Evolutionary conservation across 2,113 vertebrate genomes (phyloP).

Genomic region (Callocephalon fimbriatum): DNA sequence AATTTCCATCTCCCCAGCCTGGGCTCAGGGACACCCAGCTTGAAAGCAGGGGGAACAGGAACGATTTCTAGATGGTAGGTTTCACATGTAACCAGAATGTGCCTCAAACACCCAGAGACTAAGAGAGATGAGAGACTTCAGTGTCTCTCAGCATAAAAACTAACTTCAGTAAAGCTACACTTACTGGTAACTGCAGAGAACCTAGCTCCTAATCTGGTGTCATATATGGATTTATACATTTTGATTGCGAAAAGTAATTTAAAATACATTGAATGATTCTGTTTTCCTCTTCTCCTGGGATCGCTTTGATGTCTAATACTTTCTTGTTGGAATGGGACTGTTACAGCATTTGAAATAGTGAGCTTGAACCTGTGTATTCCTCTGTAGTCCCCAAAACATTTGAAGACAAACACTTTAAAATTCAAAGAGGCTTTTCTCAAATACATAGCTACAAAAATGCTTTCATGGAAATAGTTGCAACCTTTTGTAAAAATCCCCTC

Average conservation of each 20-base stretch:
- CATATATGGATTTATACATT: neutral
- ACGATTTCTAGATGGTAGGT: neutral
- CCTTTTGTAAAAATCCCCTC: neutral
- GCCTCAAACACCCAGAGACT: neutral
- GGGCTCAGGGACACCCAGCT: neutral
- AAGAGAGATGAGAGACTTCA: neutral
- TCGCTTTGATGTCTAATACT: neutral
- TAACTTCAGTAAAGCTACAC: neutral
- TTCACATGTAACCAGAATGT: neutral
- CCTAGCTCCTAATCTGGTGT: neutral
- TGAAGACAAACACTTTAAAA: neutral
- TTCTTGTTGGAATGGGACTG: neutral
- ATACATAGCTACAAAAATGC: neutral
- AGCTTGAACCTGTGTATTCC: neutral
- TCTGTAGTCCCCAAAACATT: neutral
- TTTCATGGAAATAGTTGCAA: neutral
- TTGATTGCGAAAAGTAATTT: neutral
- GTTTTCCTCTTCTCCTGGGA: neutral
- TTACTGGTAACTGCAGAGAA: neutral
- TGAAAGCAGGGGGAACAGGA: neutral
- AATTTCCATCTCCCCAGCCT: neutral
- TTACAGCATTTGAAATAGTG: neutral
- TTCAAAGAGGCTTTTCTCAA: neutral
- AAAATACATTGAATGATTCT: neutral
- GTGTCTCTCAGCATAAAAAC: neutral